Percentiles rank a stretch among this genome's conserved stretches.
These are phyloP conservation scores for Brachionus paranguensis DNA, from an alignment of 1,140 invertebrate genomes.

Conservation along the genomic window DNA sequence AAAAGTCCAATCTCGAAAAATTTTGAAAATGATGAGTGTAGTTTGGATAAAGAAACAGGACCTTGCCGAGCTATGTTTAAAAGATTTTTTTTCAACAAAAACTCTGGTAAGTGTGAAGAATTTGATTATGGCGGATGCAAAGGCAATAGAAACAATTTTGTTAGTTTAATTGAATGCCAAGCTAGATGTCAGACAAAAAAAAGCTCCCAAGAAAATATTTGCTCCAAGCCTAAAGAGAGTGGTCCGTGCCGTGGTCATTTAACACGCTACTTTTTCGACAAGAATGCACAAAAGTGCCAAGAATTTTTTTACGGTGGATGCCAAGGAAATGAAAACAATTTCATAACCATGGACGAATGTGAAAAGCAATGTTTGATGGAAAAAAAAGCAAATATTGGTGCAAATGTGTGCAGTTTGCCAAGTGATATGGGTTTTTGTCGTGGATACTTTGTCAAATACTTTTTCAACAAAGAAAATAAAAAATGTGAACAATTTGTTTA, in stretches of 20 bases:
- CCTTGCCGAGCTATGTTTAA: conserved; percentile 67
- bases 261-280: conserved; percentile 73
- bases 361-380: conserved; percentile 49
- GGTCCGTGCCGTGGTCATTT: conserved; percentile 79
- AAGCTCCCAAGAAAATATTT: conserved; percentile 61
- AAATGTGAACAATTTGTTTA: conserved; percentile 51
- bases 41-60: conserved; percentile 67
- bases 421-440: conserved; percentile 58
- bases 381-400: neutral
- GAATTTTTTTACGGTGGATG: conserved; percentile 92
- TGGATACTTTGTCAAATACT: conserved; percentile 50
- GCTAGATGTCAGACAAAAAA: neutral
- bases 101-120: conserved; percentile 61
- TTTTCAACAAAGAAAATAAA: conserved; percentile 44
- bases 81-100: conserved; percentile 47
- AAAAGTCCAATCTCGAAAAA: conserved; percentile 63
- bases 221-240: conserved; percentile 67
- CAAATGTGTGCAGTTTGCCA: neutral
- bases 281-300: conserved; percentile 68
- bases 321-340: conserved; percentile 62
- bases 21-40: conserved; percentile 58
- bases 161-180: conserved; percentile 71
- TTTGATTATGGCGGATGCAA: conserved; percentile 83
- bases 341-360: conserved; percentile 65
- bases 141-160: conserved; percentile 81